phyloP scores from a whole-genome alignment of 2,113 vertebrate species.

The Chamaetylas fuelleborni region DNA sequence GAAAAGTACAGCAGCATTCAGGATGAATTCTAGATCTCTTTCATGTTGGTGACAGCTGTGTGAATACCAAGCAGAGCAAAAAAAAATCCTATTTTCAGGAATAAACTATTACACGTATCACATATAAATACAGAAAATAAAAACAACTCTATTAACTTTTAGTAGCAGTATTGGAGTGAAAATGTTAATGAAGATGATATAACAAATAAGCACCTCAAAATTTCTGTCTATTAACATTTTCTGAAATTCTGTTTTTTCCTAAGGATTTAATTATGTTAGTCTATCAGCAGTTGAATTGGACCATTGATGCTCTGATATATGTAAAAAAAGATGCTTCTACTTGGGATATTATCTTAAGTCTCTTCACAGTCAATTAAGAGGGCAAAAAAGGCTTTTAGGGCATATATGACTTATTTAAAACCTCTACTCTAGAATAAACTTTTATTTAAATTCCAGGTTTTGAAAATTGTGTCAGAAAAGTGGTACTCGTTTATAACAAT shows the following conservation, averaged over 20 bases:
- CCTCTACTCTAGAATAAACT: not conserved
- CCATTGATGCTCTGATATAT: not conserved
- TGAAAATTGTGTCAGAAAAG: not conserved
- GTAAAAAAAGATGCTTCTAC: not conserved
- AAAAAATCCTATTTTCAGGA: not conserved
- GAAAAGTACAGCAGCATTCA: not conserved
- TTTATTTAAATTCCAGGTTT: not conserved
- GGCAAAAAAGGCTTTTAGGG: not conserved
- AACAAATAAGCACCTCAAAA: not conserved
- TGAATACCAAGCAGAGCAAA: not conserved
- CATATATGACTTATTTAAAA: not conserved
- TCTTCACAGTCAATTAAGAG: not conserved
- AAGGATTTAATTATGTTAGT: not conserved
- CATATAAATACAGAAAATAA: not conserved
- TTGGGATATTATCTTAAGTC: not conserved
- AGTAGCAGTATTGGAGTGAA: accelerated
- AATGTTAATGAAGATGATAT: not conserved
- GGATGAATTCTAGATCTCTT: not conserved
- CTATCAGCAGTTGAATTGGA: not conserved
- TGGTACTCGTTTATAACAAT: not conserved
- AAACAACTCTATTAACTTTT: not conserved
- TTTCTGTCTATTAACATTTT: not conserved
- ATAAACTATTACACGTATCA: not conserved
- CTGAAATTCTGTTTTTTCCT: not conserved
- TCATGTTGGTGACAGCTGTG: not conserved